These are phyloP conservation scores for Girardinus metallicus DNA, from an alignment of 2,797 vertebrate species.

Conservation along the genomic window DNA sequence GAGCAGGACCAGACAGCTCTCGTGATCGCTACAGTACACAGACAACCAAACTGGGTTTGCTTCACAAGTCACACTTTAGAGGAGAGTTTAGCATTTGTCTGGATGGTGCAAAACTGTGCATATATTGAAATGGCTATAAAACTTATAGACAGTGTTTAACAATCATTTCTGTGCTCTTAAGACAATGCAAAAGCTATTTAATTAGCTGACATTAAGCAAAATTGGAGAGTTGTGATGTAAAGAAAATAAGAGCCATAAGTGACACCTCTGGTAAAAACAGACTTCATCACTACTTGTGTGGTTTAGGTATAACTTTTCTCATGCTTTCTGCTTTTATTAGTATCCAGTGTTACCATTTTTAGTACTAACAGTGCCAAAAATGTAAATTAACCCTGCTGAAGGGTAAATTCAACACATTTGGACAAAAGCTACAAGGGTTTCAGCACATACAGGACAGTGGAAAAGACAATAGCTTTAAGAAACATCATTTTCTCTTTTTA, in stretches of 20 bases:
- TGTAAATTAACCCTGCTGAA: not conserved
- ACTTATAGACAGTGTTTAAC: not conserved
- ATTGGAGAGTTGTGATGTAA: not conserved
- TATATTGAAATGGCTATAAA: not conserved
- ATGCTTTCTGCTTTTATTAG: not conserved
- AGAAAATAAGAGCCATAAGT: not conserved
- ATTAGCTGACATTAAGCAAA: not conserved
- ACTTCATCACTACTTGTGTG: not conserved
- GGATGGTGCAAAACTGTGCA: not conserved
- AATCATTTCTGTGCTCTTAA: not conserved
- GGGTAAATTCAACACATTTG: not conserved
- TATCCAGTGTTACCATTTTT: not conserved
- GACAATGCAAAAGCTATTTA: not conserved
- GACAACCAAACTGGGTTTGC: not conserved
- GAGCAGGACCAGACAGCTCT: constrained; percentile 28
- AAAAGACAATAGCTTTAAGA: not conserved
- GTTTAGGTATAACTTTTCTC: not conserved
- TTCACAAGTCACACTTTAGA: constrained; percentile 1
- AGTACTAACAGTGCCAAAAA: not conserved
- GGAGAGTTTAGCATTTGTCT: not conserved
- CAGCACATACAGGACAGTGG: not conserved
- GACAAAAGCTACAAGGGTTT: not conserved
- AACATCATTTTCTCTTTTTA: not conserved
- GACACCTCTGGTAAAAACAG: not conserved
- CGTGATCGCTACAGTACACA: constrained; percentile 26